phyloP scores from a whole-genome alignment of 2,113 vertebrate genomes.

The Leuciscus idus region DNA sequence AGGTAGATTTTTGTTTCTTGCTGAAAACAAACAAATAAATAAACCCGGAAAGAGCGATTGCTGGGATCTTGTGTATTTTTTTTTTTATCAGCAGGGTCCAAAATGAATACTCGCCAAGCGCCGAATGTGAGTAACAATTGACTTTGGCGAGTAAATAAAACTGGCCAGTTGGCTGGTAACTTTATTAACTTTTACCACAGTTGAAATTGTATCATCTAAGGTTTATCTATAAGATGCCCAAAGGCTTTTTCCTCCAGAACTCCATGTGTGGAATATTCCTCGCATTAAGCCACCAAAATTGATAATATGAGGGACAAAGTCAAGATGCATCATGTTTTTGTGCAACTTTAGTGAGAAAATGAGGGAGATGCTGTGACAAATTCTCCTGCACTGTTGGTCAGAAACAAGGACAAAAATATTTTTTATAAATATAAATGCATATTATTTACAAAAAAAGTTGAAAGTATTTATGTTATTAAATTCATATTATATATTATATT shows the following conservation, averaged over 20 bases:
- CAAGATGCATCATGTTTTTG: not conserved
- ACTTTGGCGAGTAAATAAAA: constrained; percentile 20
- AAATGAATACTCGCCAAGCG: constrained; percentile 12
- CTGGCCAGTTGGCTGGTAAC: constrained; percentile 5
- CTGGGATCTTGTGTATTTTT: not conserved
- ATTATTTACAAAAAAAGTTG: not conserved
- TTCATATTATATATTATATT: no score
- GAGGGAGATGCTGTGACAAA: not conserved
- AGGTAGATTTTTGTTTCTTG: not conserved
- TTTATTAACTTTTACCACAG: constrained; percentile 1
- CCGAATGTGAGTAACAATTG: not conserved
- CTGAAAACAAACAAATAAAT: constrained; percentile 26
- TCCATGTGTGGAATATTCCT: not conserved
- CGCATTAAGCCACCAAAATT: not conserved
- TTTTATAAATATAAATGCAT: no score
- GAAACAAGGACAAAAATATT: not conserved
- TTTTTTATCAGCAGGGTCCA: not conserved
- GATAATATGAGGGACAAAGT: not conserved
- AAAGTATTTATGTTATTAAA: not conserved
- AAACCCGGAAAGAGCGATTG: not conserved
- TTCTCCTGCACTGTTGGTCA: not conserved
- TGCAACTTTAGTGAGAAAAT: not conserved
- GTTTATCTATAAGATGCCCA: not conserved
- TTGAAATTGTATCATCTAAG: not conserved
- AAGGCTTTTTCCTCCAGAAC: not conserved